Base-by-base conservation (phyloP, 2,113 vertebrate genomes). In the Dermatemys mawii region DNA sequence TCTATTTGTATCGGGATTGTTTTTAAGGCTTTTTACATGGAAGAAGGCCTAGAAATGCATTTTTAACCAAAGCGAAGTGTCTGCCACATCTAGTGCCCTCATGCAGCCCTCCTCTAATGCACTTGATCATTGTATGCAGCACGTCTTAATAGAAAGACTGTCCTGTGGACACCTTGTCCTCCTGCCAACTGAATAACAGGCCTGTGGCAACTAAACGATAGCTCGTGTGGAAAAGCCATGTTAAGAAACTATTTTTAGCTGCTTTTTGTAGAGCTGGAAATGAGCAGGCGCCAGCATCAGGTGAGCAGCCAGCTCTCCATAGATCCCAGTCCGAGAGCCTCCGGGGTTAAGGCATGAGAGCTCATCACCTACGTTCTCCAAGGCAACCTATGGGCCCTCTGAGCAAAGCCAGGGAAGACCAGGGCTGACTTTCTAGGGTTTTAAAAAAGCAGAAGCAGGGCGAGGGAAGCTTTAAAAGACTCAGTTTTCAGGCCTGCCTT, bases 381-480 rank as follows among this genome's bases (percentile, higher is more conserved):
- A 73, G 70, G 21, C 38, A 73, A 24, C 38, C 5, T 11, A 38
- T 24, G 13, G 11, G 70, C n/a, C 11, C 22, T 26, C 11, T 22
- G 21, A 73, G 22, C 70, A 73, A 41, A 73, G 41, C 22, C 70
- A 73, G 38, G 67, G 67, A 11, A 73, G 21, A 63, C 14, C 32
- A 63, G 60, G n/a, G 32, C 32, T n/a, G 32, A 63, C 13, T 85
- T 75, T 12, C 22, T 41, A 54, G 38, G 38, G 6, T 44, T 29
- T 73, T 17, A 63, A 54, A 89, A 86, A 87, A 83, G 1, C 6
- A 11, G 29, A 2, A 12, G 24, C 38, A 81, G 9, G 0, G 2
- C 17, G 4, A 11, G 5, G 16, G 1, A 12, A 3, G 27, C 1
- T 27, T 3, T 29, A 35, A 41, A 50, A 84, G 24, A 5, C 48